Conservation (phyloP, 2,888 invertebrate genomes). For the Harpalus rubripes region DNA sequence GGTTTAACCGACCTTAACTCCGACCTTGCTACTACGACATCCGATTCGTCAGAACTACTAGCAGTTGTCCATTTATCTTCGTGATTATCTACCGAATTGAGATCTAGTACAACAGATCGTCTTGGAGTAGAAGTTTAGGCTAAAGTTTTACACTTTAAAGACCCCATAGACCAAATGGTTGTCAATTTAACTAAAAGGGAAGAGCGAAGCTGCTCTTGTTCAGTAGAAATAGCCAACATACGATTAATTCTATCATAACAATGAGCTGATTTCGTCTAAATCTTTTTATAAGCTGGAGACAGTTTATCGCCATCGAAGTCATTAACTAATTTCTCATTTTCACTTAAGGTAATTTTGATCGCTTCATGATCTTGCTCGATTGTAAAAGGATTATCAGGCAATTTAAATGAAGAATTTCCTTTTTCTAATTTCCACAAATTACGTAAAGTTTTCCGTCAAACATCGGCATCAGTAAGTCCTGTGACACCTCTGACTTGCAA, state of each 20-base stretch:
- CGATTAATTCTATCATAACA: background rate
- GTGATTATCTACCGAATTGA: no score
- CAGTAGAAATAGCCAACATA: background rate
- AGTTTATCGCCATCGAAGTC: no score
- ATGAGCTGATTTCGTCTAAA: background rate
- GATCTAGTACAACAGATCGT: no score
- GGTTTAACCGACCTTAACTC: background rate
- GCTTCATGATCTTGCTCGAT: background rate
- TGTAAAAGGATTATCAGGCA: background rate
- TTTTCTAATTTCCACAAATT: background rate
- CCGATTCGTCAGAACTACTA: no score
- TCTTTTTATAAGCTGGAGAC: background rate
- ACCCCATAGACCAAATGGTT: background rate
- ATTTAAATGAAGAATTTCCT: background rate
- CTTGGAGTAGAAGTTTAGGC: background rate
- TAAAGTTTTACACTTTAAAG: background rate
- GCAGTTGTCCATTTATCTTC: no score
- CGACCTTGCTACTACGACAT: background rate
- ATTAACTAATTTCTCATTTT: background rate
- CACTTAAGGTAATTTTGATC: slow-evolving; percentile 1
- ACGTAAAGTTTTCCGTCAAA: background rate
- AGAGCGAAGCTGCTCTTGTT: background rate
- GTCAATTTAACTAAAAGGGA: background rate
- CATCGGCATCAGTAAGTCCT: background rate
- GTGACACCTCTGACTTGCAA: background rate